phyloP scores from a whole-genome alignment of 2,797 vertebrate genomes.

The Xiphorhynchus erythropygius region DNA sequence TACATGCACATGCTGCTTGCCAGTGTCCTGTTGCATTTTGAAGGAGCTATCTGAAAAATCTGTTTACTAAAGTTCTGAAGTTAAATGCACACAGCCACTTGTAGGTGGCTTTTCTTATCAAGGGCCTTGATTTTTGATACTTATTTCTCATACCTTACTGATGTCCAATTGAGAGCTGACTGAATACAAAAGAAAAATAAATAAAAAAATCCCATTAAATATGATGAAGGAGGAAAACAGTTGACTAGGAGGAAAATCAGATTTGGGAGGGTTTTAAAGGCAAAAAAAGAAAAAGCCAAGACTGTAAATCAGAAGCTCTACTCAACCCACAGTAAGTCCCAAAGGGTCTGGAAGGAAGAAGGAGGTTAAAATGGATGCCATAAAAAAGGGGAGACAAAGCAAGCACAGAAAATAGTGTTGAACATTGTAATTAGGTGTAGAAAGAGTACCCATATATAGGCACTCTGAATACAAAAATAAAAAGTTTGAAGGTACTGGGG shows the following conservation, averaged over 20 bases:
- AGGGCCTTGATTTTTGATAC: neutral
- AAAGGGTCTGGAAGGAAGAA: neutral
- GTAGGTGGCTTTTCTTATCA: neutral
- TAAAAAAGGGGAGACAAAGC: neutral
- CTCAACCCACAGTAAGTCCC: neutral
- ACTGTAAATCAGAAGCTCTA: neutral
- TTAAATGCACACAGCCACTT: neutral
- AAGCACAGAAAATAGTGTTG: neutral
- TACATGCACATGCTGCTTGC: neutral
- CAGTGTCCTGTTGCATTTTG: neutral
- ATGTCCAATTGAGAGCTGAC: neutral
- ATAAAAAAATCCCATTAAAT: neutral
- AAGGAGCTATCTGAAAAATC: neutral
- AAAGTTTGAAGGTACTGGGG: neutral
- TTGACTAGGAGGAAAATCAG: neutral
- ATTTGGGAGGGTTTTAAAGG: neutral
- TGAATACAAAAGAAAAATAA: neutral
- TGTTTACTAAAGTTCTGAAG: neutral
- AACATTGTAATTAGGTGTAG: neutral
- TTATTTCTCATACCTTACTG: neutral
- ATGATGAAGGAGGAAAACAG: neutral
- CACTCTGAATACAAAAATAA: neutral
- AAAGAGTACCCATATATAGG: neutral
- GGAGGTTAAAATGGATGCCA: neutral
- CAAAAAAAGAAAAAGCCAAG: neutral